Evolutionary conservation across 1,140 invertebrate genomes (phyloP).

Genomic region (Caenorhabditis briggsae): DNA sequence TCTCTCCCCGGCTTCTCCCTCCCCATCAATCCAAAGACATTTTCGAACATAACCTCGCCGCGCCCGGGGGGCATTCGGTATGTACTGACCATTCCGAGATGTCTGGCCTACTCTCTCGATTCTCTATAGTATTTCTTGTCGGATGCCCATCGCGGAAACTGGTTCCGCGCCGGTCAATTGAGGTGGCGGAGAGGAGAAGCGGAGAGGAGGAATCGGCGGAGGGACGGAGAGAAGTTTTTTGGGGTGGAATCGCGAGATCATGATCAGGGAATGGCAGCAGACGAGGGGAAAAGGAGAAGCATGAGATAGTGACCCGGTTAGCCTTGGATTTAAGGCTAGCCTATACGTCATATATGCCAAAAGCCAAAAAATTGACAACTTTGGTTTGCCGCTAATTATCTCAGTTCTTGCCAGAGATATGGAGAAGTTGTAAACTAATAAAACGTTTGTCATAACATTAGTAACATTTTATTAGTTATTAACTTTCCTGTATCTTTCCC

Average conservation of each 20-base stretch:
- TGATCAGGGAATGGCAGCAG: not conserved
- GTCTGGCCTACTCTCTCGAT: not conserved
- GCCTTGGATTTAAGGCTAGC: too few relatives aligned
- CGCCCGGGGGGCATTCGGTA: slow-evolving; percentile 15
- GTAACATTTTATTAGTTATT: too few relatives aligned
- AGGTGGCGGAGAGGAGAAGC: not conserved
- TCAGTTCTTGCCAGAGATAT: too few relatives aligned
- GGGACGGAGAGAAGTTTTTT: not conserved
- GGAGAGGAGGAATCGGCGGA: not conserved
- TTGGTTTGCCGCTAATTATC: too few relatives aligned
- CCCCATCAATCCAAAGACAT: not conserved
- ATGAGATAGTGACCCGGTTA: too few relatives aligned
- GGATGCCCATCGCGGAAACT: slow-evolving; percentile 32
- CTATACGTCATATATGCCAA: too few relatives aligned
- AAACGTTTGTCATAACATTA: too few relatives aligned
- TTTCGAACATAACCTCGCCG: not conserved
- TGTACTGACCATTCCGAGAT: not conserved
- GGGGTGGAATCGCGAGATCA: not conserved
- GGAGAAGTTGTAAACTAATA: too few relatives aligned
- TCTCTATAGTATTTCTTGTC: not conserved
- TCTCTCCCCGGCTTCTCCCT: slow-evolving; percentile 1
- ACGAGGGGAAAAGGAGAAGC: not conserved
- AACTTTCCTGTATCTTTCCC: too few relatives aligned
- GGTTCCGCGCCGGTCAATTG: slow-evolving; percentile 38
- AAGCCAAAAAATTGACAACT: too few relatives aligned